These are phyloP conservation scores for Drosophila parthenogenetica DNA, from an alignment of 2,888 invertebrate genomes.

Conservation along the genomic window DNA sequence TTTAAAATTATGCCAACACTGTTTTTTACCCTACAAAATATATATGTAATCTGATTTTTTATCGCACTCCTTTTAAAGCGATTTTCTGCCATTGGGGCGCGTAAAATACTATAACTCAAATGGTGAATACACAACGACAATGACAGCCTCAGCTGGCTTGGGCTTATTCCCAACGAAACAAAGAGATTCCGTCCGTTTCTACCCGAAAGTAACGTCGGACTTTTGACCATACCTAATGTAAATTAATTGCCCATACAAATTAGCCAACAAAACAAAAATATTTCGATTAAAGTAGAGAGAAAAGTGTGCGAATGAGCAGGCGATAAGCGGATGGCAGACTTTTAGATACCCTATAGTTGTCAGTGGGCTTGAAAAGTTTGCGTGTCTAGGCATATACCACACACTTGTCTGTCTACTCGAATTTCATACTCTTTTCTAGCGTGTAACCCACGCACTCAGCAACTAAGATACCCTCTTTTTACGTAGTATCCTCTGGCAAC, in stretches of 20 bases:
- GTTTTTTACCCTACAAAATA: too few species aligned
- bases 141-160: constrained; percentile 15
- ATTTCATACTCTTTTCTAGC: too few species aligned
- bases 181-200: constrained; percentile 2
- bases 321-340: constrained; percentile 6
- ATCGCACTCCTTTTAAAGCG: constrained; percentile 5
- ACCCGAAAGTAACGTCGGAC: not conserved
- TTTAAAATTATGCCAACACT: too few species aligned
- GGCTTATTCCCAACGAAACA: constrained; percentile 24
- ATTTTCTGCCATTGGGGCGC: not conserved
- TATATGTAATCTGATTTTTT: constrained; percentile 9
- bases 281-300: constrained; percentile 46
- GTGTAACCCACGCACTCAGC: not conserved
- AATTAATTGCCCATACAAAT: constrained; percentile 76
- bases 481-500: not conserved
- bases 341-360: constrained; percentile 1
- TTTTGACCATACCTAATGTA: constrained; percentile 51
- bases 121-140: not conserved
- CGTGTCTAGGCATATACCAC: too few species aligned
- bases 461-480: constrained; percentile 21
- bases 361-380: too few species aligned
- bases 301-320: constrained; percentile 24
- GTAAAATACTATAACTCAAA: not conserved
- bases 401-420: too few species aligned
- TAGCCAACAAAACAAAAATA: constrained; percentile 57